phyloP scores from a whole-genome alignment of 2,888 invertebrate genomes.

The Agrochola lychnidis region DNA sequence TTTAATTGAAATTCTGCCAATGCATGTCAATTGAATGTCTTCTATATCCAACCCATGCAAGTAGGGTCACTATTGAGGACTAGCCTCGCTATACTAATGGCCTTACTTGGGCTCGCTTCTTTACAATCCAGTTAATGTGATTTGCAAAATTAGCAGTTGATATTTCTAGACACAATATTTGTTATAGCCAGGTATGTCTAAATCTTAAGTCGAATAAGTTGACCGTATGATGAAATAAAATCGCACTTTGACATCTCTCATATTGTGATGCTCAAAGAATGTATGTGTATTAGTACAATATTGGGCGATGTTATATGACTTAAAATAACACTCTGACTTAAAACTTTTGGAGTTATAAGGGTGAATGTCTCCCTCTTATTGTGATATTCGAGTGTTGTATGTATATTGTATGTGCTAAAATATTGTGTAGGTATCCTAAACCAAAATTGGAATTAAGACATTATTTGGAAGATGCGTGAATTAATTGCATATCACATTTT shows the following conservation, averaged over 20 bases:
- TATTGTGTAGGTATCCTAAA: slow-evolving; percentile 44
- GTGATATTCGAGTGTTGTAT: slow-evolving; percentile 65
- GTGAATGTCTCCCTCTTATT: slow-evolving; percentile 42
- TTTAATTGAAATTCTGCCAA: slow-evolving; percentile 38
- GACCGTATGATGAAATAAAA: slow-evolving; percentile 12
- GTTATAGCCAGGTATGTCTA: slow-evolving; percentile 41
- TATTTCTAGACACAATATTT: slow-evolving; percentile 44
- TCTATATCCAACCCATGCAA: slow-evolving; percentile 33
- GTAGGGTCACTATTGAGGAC: slow-evolving; percentile 19
- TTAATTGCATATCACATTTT: slow-evolving; percentile 56
- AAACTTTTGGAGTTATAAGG: slow-evolving; percentile 27
- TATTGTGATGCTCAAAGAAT: slow-evolving; percentile 51
- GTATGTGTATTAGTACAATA: slow-evolving; percentile 44
- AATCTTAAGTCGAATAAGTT: slow-evolving; percentile 23
- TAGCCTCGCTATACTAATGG: slow-evolving; percentile 31
- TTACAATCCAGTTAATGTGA: slow-evolving; percentile 55
- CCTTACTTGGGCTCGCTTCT: slow-evolving; percentile 44
- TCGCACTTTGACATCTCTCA: slow-evolving; percentile 14
- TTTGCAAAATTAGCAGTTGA: slow-evolving; percentile 38
- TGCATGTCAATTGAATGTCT: slow-evolving; percentile 52
- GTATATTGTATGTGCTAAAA: slow-evolving; percentile 57
- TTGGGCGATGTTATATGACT: slow-evolving; percentile 24
- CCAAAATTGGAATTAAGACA: slow-evolving; percentile 42
- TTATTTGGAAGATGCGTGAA: slow-evolving; percentile 34
- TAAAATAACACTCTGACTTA: slow-evolving; percentile 21